Evolutionary conservation across 2,797 vertebrate genomes (phyloP), one percentile per base, ranked within the genome.

Genomic region (Kryptolebias ocellatus): DNA sequence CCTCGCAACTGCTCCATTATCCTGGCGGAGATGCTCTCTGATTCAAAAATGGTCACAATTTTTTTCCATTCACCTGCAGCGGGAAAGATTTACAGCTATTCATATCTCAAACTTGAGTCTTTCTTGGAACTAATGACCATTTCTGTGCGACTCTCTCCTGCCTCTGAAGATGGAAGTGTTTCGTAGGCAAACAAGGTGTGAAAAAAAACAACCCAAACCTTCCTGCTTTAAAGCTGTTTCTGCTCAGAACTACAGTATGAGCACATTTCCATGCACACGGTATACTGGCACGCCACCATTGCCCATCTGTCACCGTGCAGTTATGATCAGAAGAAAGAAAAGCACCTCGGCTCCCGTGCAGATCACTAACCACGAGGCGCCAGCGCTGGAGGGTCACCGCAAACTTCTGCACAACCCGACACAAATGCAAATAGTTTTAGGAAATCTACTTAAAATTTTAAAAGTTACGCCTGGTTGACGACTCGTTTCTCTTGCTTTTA

Each of bases 231-330:
- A 79, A 84, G 80, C 78, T 42, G 67, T 62, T 82, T 76, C 74
- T 76, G 56, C 72, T 80, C 60, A 53, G 70, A 78, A 74, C 59
- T 37, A 11, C 46, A 29, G 74, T 68, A 79, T 62, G 57, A 83
- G 84, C 72, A 77, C 86, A 83, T 90, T 83, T 90, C 83, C 70
- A 84, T 87, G 83, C 88, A 62, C 7, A 68, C 74, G 61, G 79
- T 80, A 80, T 58, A 59, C 71, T 70, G 53, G 46, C 29, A 57
- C 79, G 72, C 71, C 72, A n/a, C 85, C 72, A 63, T 86, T 76
- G 76, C 74, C 90, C 90, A 91, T 90, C 90, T 92, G 90, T 89
- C 88, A 76, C 71, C 42, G 64, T 67, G 81, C 78, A 78, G 72
- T 90, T 82, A 84, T 82, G 85, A 90, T 85, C 84, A 80, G 79